These are phyloP conservation scores for Bergia sp. DNA, from an alignment of 92 coral and sea anemone genomes.

Conservation along the genomic window DNA sequence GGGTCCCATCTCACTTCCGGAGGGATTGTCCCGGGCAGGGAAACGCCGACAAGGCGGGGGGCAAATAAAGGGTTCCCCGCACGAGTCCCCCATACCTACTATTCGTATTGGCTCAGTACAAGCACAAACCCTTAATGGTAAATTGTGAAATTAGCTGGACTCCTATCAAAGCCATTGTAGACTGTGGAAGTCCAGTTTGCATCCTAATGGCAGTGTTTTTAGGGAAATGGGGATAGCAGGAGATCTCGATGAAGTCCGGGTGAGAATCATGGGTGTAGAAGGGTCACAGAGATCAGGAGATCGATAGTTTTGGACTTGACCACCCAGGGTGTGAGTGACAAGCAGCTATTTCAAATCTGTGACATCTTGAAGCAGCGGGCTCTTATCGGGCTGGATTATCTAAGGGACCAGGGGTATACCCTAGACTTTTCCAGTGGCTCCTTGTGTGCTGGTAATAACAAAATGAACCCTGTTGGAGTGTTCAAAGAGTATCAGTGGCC, in stretches of 20 bases:
- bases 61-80: slow-evolving; percentile 33
- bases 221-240: neutral
- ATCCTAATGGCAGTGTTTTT: neutral
- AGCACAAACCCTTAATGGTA: neutral
- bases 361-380: slow-evolving; percentile 38
- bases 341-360: slow-evolving; percentile 31
- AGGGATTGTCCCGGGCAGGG: slow-evolving; percentile 49
- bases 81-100: slow-evolving; percentile 18
- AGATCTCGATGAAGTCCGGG: slow-evolving; percentile 12
- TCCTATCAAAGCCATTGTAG: slow-evolving; percentile 37
- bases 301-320: slow-evolving; percentile 21
- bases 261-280: slow-evolving; percentile 39
- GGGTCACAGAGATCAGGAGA: slow-evolving; percentile 34
- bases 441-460: neutral
- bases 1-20: slow-evolving; percentile 45
- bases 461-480: neutral
- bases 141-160: slow-evolving; percentile 30
- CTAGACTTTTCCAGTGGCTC: slow-evolving; percentile 33
- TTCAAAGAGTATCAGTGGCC: slow-evolving; percentile 32
- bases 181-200: slow-evolving; percentile 50
- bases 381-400: slow-evolving; percentile 28
- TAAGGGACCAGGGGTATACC: slow-evolving; percentile 33
- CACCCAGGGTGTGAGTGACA: slow-evolving; percentile 10
- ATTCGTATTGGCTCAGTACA: slow-evolving; percentile 38
- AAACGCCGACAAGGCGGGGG: slow-evolving; percentile 48